phyloP scores from a whole-genome alignment of 2,888 invertebrate species.

The Tinea trinotella region DNA sequence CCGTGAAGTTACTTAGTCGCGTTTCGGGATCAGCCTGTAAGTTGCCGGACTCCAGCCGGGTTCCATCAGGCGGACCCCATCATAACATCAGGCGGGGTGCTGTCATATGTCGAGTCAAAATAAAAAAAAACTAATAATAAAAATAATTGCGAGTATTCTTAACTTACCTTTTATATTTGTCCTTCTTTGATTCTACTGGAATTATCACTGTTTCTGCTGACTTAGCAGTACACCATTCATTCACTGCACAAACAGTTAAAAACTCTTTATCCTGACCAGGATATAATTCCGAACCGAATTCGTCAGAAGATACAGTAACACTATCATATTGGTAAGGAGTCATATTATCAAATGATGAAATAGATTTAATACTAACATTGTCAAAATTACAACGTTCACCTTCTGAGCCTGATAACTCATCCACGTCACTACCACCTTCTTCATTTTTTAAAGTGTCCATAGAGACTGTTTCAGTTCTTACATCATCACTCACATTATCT shows the following conservation, averaged over 20 bases:
- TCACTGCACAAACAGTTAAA: conserved; percentile 66
- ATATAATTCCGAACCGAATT: conserved; percentile 65
- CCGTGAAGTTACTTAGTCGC: too few relatives aligned
- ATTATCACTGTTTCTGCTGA: conserved; percentile 53
- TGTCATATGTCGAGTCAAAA: too few relatives aligned
- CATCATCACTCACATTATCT: conserved; percentile 49
- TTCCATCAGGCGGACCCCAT: too few relatives aligned
- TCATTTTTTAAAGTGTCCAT: conserved; percentile 60
- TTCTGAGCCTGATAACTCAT: conserved; percentile 43
- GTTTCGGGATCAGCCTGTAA: too few relatives aligned
- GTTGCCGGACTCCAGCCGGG: too few relatives aligned
- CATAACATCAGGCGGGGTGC: too few relatives aligned
- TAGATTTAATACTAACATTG: conserved; percentile 66
- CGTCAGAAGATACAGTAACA: conserved; percentile 65
- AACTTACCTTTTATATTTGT: conserved; percentile 67
- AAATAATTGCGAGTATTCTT: not conserved
- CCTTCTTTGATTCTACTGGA: conserved; percentile 63
- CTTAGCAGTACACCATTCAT: conserved; percentile 65
- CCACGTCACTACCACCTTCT: conserved; percentile 45
- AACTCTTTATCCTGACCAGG: conserved; percentile 62
- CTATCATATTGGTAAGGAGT: conserved; percentile 65
- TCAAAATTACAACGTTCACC: conserved; percentile 59
- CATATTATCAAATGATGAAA: conserved; percentile 61
- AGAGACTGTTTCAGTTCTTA: conserved; percentile 51
- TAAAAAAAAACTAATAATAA: too few relatives aligned